phyloP scores from a whole-genome alignment of 2,113 vertebrate species.

The Panthera tigris region DNA sequence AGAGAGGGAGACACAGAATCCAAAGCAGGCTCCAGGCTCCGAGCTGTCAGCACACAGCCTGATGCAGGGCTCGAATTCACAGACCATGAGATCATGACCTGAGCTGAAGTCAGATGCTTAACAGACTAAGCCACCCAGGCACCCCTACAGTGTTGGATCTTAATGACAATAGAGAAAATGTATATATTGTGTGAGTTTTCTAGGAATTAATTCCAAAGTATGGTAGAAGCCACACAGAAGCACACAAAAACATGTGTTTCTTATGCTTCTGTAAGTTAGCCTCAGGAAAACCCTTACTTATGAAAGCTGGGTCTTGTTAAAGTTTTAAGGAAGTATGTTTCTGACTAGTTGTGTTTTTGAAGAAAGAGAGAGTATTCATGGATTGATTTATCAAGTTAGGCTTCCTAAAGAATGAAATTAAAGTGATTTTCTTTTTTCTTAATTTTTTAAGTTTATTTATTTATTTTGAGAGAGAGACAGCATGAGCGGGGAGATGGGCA shows the following conservation, averaged over 20 bases:
- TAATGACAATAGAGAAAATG: neutral
- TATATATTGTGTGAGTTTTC: neutral
- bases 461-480: too few relatives aligned
- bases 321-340: neutral
- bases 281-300: neutral
- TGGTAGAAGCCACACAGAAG: neutral
- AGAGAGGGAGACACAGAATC: neutral
- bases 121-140: neutral
- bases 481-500: too few relatives aligned
- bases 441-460: too few relatives aligned
- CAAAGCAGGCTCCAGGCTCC: neutral
- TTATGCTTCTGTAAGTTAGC: neutral
- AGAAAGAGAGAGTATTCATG: too few relatives aligned
- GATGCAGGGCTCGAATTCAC: neutral
- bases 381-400: neutral
- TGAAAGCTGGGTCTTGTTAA: neutral
- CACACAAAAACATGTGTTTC: neutral
- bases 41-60: too few relatives aligned
- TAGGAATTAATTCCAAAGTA: neutral
- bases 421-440: neutral
- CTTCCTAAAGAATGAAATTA: neutral
- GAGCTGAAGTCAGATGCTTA: neutral
- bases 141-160: neutral
- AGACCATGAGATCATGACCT: neutral
- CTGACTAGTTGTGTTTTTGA: neutral